Base-by-base conservation (phyloP, 2,113 vertebrate genomes). In the Brachypodius melanocephalos region DNA sequence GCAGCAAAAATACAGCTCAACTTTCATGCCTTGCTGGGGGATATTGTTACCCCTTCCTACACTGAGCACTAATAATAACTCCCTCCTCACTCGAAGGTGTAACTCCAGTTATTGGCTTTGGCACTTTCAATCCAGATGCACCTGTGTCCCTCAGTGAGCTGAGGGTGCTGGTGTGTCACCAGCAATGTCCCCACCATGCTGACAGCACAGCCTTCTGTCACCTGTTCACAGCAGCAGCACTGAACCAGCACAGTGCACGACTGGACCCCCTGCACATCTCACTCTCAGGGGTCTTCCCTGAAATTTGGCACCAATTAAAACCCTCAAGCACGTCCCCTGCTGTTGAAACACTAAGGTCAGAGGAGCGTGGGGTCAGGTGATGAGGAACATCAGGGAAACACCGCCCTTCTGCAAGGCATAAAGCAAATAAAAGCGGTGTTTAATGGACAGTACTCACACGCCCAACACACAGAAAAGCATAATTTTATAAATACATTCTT, bases 191-290 rank as follows among this genome's bases (percentile, higher is more conserved):
- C 58, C 40, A 16, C 9, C 28, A 5, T 1, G 4, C 63, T 10
- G 49, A 26, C 5, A 31, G 29, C 11, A 25, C 0, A 0, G 31
- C 61, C 18, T n/a, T 2, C 7, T n/a, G 12, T 24, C 22, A 3
- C 48, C 62, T 49, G 25, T 14, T 21, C 15, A 3, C 7, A 1
- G 40, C 24, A 20, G 79, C 91, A 74, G 74, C 78, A 17, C 51
- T 12, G 75, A 65, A 26, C 9, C 67, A 29, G 43, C 22, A 3
- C 18, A 17, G 51, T 0, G 8, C 25, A 19, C 0, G 0, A 6
- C 3, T 9, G 45, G 31, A n/a, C 4, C 21, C 49, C 36, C 20
- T 0, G 18, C 52, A 58, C 82, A 48, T 9, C 73, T 51, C 54
- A 2, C 24, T 40, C 68, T 40, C 59, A 12, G 28, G n/a, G 26